Evolutionary conservation across 1,140 invertebrate genomes (phyloP), one percentile per base, ranked within the genome.

Genomic region (Lepidurus arcticus): DNA sequence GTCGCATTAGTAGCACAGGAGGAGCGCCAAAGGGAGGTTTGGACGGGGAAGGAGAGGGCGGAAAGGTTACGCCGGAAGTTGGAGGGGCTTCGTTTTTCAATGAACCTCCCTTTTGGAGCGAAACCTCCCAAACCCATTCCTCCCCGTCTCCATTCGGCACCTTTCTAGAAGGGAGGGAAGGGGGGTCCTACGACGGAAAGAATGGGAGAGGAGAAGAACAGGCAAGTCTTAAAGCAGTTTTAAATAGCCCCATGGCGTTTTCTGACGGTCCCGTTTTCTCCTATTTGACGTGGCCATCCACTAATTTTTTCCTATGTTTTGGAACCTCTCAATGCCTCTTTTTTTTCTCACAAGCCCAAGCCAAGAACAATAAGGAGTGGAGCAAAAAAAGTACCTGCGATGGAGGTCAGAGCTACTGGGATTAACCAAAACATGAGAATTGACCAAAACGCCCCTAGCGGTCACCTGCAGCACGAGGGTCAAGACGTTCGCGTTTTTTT

Each of bases 61-160:
- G 53, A 65, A 65, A 65, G 53, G 53, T 65, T 65, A 65, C 53
- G 53, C 53, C 53, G 53, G 53, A 65, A 65, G 53, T 65, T 65
- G 53, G 53, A 65, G 53, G 53, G 53, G 53, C 53, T 65, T 65
- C 53, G 53, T 65, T 65, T 65, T 65, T 65, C 53, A 65, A 65
- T 65, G 53, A 65, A 65, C 53, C 53, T 65, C 53, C 47, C 53
- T 65, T 21, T 65, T 13, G 53, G 53, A 65, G 53, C 53, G 21
- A 65, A 65, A 65, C 13, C 53, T 65, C 53, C 21, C 53, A 13
- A 21, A 21, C 16, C 53, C 34, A 34, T 65, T 21, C 53, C 53
- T 65, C 53, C 16, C 13, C 16, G 16, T 65, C 53, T 65, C 13
- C 53, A 13, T 21, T 21, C 53, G 16, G 21, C 53, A 65, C 53